phyloP scores from a whole-genome alignment of 2,888 invertebrate species.

The Macrophya annulata region DNA sequence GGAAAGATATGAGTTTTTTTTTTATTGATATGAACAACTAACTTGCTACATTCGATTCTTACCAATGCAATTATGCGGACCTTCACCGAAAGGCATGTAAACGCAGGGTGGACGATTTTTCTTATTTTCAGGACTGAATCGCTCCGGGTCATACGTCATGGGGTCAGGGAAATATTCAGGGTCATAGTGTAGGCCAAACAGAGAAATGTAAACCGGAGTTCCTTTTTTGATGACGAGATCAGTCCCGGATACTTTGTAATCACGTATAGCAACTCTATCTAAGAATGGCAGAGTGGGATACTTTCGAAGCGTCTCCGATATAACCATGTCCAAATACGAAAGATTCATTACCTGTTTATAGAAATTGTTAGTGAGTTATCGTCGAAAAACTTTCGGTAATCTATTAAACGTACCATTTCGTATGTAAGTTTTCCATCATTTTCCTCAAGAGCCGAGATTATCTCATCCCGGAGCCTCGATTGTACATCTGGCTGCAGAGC shows the following conservation, averaged over 20 bases:
- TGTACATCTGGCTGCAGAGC: slow-evolving; percentile 68
- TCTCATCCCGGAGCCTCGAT: slow-evolving; percentile 66
- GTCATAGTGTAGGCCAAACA: slow-evolving; percentile 78
- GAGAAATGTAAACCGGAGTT: slow-evolving; percentile 73
- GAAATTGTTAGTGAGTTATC: no score
- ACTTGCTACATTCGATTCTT: slow-evolving; percentile 42
- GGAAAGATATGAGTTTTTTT: not conserved
- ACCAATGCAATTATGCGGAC: slow-evolving; percentile 79
- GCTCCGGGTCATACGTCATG: slow-evolving; percentile 78
- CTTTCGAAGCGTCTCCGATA: slow-evolving; percentile 78
- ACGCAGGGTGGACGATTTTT: slow-evolving; percentile 70
- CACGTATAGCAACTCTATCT: slow-evolving; percentile 72
- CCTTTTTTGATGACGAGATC: slow-evolving; percentile 74
- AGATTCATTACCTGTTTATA: slow-evolving; percentile 16
- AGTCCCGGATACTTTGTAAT: slow-evolving; percentile 72
- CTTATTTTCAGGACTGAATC: slow-evolving; percentile 74
- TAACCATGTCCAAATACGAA: slow-evolving; percentile 29
- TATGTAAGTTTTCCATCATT: slow-evolving; percentile 69
- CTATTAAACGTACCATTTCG: slow-evolving; percentile 66
- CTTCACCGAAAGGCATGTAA: slow-evolving; percentile 79
- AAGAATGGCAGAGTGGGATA: slow-evolving; percentile 78
- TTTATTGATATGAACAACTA: not conserved
- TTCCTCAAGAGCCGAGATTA: slow-evolving; percentile 63
- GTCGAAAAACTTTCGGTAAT: not conserved
- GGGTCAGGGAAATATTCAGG: slow-evolving; percentile 79